Base-by-base conservation (phyloP, 1,140 invertebrate genomes). In the Centruroides sculpturatus region DNA sequence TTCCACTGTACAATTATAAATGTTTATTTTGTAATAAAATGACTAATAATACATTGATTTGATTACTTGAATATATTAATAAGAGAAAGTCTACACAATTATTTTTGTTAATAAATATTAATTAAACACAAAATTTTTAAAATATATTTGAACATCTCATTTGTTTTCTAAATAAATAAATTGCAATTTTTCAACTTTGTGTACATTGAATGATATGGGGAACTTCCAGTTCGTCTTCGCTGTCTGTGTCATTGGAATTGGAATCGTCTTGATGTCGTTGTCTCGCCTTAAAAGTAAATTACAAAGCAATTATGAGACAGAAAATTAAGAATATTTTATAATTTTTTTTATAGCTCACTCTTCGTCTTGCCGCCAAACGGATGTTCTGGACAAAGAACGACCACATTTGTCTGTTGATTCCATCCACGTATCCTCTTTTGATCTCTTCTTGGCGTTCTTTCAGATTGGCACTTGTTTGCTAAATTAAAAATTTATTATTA, bases 351-450 rank as follows among this genome's bases (percentile, higher is more conserved):
- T n/a, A 9, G 11, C 13, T 56, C 56, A 62, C 61, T 49, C 57
- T 63, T 57, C 66, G 52, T 56, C 70, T 55, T 60, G 71, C 60
- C 49, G 71, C 70, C 56, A 73, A 66, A 41, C 74, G 66, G 48
- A 80, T 70, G 62, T 80, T 78, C 63, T 79, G 72, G 71, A 79
- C 75, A 46, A 81, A 72, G 49, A 79, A 75, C 77, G 78, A 81
- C 56, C 80, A 66, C 72, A 81, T 75, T 61, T 80, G 76, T 5
- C 77, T 74, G 64, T 80, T 77, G 62, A 78, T 74, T 58, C 75
- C 71, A 67, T 77, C 75, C 3, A 75, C 72, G 11, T 46, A 34
- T 59, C 77, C 74, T 59, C 70, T 63, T 6, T 64, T 66, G 4
- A 70, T 55, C 50, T 77, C 75, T 57, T 76, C 73, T 54, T 77